Evolutionary conservation across 1,140 invertebrate species (phyloP).

Genomic region (Drosophila chauvacae): DNA sequence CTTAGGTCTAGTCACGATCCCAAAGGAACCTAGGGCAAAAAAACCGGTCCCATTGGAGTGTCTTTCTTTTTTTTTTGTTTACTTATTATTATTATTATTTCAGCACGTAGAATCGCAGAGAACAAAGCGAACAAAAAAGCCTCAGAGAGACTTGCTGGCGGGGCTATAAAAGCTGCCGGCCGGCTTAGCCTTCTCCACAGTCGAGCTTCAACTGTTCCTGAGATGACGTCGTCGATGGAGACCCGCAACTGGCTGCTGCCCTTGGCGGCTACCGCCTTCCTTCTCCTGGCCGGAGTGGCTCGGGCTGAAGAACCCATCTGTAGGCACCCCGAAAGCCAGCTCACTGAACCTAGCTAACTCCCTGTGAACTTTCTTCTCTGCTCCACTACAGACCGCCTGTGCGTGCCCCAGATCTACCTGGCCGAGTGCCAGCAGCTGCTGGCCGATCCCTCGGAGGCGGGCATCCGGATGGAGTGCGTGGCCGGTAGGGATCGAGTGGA

Average conservation of each 20-base stretch:
- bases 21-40: not conserved
- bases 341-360: too few relatives aligned
- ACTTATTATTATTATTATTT: constrained; percentile 18
- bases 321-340: constrained; percentile 59
- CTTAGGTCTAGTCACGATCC: not conserved
- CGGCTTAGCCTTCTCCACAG: constrained; percentile 59
- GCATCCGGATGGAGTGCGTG: constrained; percentile 88
- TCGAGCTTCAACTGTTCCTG: constrained; percentile 47
- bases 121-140: constrained; percentile 26
- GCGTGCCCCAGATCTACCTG: constrained; percentile 88
- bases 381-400: constrained; percentile 87
- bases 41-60: constrained; percentile 20
- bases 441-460: constrained; percentile 87
- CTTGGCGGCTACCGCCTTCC: constrained; percentile 21
- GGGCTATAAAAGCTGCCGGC: constrained; percentile 64
- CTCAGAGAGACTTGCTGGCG: constrained; percentile 2
- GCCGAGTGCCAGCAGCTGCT: constrained; percentile 88
- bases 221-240: constrained; percentile 32
- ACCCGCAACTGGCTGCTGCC: constrained; percentile 30
- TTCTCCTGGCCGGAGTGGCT: constrained; percentile 2
- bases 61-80: constrained; percentile 20
- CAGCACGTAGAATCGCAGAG: constrained; percentile 1
- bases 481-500: constrained; percentile 90
- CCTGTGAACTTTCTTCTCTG: too few relatives aligned
- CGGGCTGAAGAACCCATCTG: constrained; percentile 67